Evolutionary conservation across 2,888 invertebrate species (phyloP).

Genomic region (Anthoptus insignis): DNA sequence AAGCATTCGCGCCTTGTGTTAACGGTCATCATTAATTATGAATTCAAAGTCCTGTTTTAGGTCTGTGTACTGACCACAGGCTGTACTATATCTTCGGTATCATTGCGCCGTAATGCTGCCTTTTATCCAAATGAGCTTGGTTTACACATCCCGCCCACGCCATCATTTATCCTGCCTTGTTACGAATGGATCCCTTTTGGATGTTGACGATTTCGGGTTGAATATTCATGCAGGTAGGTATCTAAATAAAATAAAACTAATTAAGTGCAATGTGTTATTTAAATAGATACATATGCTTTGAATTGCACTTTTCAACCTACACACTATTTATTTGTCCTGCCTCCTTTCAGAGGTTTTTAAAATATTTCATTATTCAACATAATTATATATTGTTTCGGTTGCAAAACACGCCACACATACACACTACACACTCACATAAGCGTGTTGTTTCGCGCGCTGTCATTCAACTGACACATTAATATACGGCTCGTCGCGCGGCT

Average conservation of each 20-base stretch:
- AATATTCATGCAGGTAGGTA: too few relatives aligned
- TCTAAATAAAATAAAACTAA: too few relatives aligned
- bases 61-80: not conserved
- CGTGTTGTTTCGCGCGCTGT: constrained; percentile 7
- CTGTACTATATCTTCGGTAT: not conserved
- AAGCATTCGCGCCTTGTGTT: not conserved
- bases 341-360: too few relatives aligned
- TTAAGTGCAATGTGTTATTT: not conserved
- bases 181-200: not conserved
- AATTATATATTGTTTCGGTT: not conserved
- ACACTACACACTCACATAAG: not conserved
- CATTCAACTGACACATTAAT: constrained; percentile 27
- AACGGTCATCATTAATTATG: constrained; percentile 57
- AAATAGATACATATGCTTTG: too few relatives aligned
- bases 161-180: constrained; percentile 11
- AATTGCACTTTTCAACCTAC: too few relatives aligned
- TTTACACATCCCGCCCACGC: constrained; percentile 5
- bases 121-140: constrained; percentile 15
- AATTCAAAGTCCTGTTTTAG: constrained; percentile 8
- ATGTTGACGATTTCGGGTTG: not conserved
- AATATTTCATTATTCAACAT: not conserved
- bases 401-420: too few relatives aligned
- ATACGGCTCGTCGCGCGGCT: constrained; percentile 16
- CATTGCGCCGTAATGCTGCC: constrained; percentile 17
- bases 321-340: too few relatives aligned